phyloP scores from a whole-genome alignment of 2,888 invertebrate genomes.

The Escarpia spicata region DNA sequence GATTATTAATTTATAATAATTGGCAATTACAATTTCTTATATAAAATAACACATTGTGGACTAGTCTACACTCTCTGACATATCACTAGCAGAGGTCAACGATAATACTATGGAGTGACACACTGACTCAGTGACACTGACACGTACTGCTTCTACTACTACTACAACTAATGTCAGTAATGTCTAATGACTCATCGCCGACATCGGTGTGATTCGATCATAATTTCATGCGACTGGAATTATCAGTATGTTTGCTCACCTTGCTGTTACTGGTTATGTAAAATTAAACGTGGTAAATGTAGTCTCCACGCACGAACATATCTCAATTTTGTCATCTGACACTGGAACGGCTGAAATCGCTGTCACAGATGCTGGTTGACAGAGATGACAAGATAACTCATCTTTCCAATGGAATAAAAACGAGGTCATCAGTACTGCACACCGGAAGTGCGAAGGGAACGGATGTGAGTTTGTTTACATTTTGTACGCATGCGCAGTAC shows the following conservation, averaged over 20 bases:
- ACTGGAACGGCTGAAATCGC: neutral
- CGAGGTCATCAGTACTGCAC: neutral
- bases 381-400: neutral
- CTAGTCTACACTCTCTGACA: neutral
- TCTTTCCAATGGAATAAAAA: neutral
- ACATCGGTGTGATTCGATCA: neutral
- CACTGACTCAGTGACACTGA: neutral
- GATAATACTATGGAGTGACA: neutral
- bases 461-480: conserved; percentile 38
- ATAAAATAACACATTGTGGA: too few relatives aligned
- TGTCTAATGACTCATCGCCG: neutral
- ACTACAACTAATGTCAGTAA: neutral
- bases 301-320: neutral
- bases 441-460: conserved; percentile 29
- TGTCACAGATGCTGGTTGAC: neutral
- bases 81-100: neutral
- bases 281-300: neutral
- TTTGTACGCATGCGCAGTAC: conserved; percentile 36
- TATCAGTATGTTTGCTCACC: conserved; percentile 7
- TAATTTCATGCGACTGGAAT: neutral
- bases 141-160: neutral
- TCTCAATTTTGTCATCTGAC: neutral
- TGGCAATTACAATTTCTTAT: too few relatives aligned
- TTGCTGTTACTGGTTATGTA: neutral
- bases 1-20: too few relatives aligned